A percentile compares a stretch with the other conserved stretches of the same genome.
phyloP scores from a whole-genome alignment of 2,113 vertebrate genomes.

The Capra hircus region DNA sequence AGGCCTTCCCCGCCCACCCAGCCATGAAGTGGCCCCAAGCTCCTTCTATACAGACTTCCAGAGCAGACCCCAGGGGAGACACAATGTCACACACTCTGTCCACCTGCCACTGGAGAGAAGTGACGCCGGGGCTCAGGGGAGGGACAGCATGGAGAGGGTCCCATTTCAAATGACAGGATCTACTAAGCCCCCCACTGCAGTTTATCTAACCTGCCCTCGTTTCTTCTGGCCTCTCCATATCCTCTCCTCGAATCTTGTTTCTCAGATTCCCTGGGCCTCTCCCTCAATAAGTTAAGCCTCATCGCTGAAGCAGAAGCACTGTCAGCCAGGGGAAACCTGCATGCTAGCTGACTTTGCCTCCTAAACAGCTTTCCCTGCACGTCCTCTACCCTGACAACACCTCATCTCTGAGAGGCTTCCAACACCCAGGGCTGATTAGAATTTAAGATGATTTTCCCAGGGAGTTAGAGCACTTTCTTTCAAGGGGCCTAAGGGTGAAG shows the following conservation, averaged over 20 bases:
- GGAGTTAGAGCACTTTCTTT: slow-evolving; percentile 39
- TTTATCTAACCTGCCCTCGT: not conserved
- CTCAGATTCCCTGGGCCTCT: not conserved
- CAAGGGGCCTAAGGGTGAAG: not conserved
- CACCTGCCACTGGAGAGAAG: not conserved
- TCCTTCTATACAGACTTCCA: not conserved
- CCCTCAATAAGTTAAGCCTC: slow-evolving; percentile 18
- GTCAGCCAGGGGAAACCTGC: not conserved
- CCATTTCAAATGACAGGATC: not conserved
- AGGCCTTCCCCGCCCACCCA: not conserved
- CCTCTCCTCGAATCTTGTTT: not conserved
- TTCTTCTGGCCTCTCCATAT: not conserved
- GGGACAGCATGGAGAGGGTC: not conserved
- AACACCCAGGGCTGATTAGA: slow-evolving; percentile 29
- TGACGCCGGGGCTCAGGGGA: not conserved
- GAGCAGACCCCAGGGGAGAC: not conserved
- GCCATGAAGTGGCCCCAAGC: not conserved
- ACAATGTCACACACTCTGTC: fast-evolving
- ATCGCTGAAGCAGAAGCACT: not conserved
- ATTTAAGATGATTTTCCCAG: slow-evolving; percentile 59
- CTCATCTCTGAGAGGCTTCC: not conserved
- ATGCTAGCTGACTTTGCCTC: not conserved
- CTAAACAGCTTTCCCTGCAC: not conserved
- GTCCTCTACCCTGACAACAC: not conserved
- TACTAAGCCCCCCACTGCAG: not conserved